Percentiles rank a stretch among this genome's conserved stretches.
These are phyloP conservation scores for Accipiter virgatus DNA, from an alignment of 2,113 vertebrate species.

Conservation along the genomic window DNA sequence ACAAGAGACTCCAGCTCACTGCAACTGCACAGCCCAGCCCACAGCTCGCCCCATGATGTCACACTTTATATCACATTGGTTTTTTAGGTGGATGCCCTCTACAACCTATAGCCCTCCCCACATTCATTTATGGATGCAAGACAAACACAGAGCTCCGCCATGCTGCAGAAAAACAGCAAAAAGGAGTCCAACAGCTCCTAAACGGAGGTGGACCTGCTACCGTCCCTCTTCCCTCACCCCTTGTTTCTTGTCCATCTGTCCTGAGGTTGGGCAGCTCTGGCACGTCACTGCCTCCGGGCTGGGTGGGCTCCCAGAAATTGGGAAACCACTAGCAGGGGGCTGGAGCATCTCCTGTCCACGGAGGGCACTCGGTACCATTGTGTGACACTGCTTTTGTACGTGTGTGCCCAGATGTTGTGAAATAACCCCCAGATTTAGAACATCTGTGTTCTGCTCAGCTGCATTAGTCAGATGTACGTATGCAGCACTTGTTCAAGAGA, in stretches of 20 bases:
- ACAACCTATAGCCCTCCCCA: accelerated
- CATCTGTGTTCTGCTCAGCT: not conserved
- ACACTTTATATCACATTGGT: accelerated
- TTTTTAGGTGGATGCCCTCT: not conserved
- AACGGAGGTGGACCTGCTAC: not conserved
- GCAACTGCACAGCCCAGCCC: not conserved
- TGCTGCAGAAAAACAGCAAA: not conserved
- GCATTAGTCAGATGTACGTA: accelerated
- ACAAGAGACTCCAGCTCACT: accelerated
- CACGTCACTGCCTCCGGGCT: not conserved
- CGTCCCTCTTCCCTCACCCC: not conserved
- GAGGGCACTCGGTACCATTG: not conserved
- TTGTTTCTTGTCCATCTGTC: not conserved
- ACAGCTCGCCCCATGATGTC: accelerated
- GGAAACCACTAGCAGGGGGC: not conserved
- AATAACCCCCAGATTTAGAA: not conserved
- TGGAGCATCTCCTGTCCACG: not conserved
- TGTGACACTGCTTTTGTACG: accelerated
- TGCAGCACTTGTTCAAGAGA: not conserved
- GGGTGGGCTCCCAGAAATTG: not conserved
- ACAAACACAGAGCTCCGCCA: accelerated
- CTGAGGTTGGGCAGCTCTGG: not conserved
- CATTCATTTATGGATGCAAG: not conserved
- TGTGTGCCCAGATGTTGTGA: accelerated
- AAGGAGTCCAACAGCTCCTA: not conserved